Base-by-base conservation (phyloP, 2,888 invertebrate genomes). In the Noctua comes region DNA sequence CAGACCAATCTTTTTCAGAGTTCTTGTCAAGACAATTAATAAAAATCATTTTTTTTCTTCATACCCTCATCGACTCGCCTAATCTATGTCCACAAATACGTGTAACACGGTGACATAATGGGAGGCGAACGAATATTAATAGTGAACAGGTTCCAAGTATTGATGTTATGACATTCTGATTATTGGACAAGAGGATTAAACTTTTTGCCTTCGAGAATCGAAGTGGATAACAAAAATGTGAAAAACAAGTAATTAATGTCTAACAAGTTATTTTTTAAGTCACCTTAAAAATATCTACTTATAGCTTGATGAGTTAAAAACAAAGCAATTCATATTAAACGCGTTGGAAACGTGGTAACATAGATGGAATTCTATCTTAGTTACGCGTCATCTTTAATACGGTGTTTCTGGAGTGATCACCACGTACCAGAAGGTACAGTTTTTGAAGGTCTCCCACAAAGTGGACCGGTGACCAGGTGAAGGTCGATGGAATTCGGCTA, bases 31-130 rank as follows among this genome's bases (percentile, higher is more conserved):
- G 27, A 3, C 7, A 54, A 71, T 7, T 43, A 31, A 24, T 11
- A 31, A 40, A 18, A 40, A 4, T 0, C 2, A 31, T 24, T 5
- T 51, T 27, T 62, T 40, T 21, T 8, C 8, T 43, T 51, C 2
- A 31, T 64, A 21, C 2, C 16, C 0, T 54, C 36, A 36, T 4
- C 13, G 31, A 0, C 21, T 40, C 13, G 5, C 0, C 31, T 85
- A 7, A 8, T 85, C 87, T 79, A 68, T 86, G 85, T 13, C 46
- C 65, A 71, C 43, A 46, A 18, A 31, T 78, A 75, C 85, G 64
- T 76, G 87, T 82, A 82, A 73, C 74, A 76, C 68, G 64, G 78
- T 85, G 82, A 79, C 85, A 86, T 75, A 85, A 86, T 75, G 66
- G 13, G 59, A 76, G 76, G 66, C 68, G 27, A 79, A 81, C 43